Conservation (phyloP, 2,797 vertebrate species). For the Gymnothorax javanicus region DNA sequence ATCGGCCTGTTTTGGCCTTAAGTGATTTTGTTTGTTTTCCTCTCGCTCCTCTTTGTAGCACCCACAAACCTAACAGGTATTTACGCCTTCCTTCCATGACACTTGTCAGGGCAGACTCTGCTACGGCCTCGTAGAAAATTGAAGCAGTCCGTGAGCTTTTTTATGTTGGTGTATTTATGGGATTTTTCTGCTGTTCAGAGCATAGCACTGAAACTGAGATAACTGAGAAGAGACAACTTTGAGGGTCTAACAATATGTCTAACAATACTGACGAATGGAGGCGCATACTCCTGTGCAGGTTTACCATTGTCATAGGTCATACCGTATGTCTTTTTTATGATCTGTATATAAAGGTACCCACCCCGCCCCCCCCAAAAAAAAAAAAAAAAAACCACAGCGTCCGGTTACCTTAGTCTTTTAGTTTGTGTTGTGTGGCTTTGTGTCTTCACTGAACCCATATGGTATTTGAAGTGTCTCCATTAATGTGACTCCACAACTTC, state of each 20-base stretch:
- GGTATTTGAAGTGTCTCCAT: too few relatives aligned
- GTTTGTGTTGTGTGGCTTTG: background rate
- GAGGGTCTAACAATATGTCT: too few relatives aligned
- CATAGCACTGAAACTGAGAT: background rate
- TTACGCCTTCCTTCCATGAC: background rate
- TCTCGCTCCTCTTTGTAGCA: background rate
- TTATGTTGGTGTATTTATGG: background rate
- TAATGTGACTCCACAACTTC: too few relatives aligned
- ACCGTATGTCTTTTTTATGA: background rate
- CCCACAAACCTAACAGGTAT: conserved; percentile 5
- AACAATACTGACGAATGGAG: background rate
- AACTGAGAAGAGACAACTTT: background rate
- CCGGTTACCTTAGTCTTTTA: background rate
- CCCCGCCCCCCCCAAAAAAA: background rate
- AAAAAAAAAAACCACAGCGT: background rate
- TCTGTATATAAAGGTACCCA: too few relatives aligned
- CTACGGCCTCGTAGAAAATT: background rate
- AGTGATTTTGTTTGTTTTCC: conserved; percentile 32
- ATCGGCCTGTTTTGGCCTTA: conserved; percentile 24
- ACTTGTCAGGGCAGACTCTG: background rate
- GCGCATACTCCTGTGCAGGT: background rate
- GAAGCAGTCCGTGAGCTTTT: background rate
- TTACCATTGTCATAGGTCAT: background rate
- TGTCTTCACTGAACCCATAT: background rate
- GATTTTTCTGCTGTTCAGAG: background rate